A percentile compares a stretch with the other conserved stretches of the same genome.
Conservation (phyloP, 2,888 invertebrate genomes). For the Drosophila lacicola region DNA sequence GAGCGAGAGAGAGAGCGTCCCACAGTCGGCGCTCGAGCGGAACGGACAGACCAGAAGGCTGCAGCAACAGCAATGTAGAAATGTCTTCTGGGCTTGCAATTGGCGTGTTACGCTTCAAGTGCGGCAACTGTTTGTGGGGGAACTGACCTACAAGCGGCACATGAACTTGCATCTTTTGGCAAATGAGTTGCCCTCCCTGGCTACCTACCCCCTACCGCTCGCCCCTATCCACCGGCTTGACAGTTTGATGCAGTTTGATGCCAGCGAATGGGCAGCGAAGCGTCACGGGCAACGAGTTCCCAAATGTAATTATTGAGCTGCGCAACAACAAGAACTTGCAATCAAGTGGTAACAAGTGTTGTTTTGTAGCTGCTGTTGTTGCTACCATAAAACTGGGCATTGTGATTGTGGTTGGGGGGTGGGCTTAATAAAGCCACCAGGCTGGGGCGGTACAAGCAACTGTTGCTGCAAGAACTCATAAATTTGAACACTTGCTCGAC, state of each 20-base stretch:
- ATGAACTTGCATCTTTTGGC: conserved; percentile 65
- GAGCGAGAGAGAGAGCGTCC: conserved; percentile 14
- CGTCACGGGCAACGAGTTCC: conserved; percentile 42
- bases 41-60: conserved; percentile 50
- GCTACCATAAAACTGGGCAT: conserved; percentile 31
- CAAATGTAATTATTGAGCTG: conserved; percentile 60
- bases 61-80: conserved; percentile 22
- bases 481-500: conserved; percentile 60
- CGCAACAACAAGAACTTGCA: conserved; percentile 28
- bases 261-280: conserved; percentile 50
- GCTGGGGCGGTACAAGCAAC: conserved; percentile 31
- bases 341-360: conserved; percentile 62
- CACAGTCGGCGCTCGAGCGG: conserved; percentile 50
- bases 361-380: conserved; percentile 4
- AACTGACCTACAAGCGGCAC: conserved; percentile 56
- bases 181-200: conserved; percentile 43
- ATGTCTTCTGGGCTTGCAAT: conserved; percentile 50
- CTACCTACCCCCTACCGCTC: background rate
- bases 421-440: conserved; percentile 46
- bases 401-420: conserved; percentile 5
- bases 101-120: conserved; percentile 61
- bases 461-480: conserved; percentile 57
- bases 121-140: conserved; percentile 38
- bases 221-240: conserved; percentile 19
- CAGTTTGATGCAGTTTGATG: conserved; percentile 57